These are phyloP conservation scores for Arbacia lixula DNA, from an alignment of 53 echinoderm and acorn worm species.

Conservation along the genomic window DNA sequence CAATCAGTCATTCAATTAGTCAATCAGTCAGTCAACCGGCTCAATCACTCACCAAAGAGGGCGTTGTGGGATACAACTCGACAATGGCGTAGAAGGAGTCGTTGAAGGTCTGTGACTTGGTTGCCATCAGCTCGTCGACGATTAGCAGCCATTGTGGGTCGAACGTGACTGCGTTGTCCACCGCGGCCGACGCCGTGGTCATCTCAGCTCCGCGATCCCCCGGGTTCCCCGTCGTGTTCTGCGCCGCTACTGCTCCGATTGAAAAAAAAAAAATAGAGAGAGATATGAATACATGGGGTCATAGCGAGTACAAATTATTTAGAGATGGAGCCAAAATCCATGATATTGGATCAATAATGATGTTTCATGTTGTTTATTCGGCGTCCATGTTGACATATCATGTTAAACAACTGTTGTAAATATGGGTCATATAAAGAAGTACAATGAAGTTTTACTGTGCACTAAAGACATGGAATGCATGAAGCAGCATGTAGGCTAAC, in stretches of 20 bases:
- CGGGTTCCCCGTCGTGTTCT: constrained; percentile 9
- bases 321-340: no score
- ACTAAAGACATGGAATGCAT: no score
- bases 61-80: not conserved
- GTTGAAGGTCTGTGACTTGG: constrained; percentile 57
- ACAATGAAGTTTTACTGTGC: no score
- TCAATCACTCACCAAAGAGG: constrained; percentile 41
- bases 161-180: constrained; percentile 17
- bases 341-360: no score
- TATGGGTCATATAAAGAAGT: no score
- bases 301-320: not conserved
- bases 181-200: not conserved
- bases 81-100: constrained; percentile 32
- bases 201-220: not conserved
- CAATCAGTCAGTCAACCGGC: no score
- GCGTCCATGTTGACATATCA: no score
- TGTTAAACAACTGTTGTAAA: no score
- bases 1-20: no score
- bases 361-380: no score
- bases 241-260: not conserved
- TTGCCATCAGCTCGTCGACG: constrained; percentile 36
- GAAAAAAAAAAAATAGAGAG: not conserved
- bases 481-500: no score
- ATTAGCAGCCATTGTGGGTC: constrained; percentile 32
- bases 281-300: not conserved